Evolutionary conservation across 2,888 invertebrate species (phyloP), one percentile per base, ranked within the genome.

Genomic region (Lagria hirta): DNA sequence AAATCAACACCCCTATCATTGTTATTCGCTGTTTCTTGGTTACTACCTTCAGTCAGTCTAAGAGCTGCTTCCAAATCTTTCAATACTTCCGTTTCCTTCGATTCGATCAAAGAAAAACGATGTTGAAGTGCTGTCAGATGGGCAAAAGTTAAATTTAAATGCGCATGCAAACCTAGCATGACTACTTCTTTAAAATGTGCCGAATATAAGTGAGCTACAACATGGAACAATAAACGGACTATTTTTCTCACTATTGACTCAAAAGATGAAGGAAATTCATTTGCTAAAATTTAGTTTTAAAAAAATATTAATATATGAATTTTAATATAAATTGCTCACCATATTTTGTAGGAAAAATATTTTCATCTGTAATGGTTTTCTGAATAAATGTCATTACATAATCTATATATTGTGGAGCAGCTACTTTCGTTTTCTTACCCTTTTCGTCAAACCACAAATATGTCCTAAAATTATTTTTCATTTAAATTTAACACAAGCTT

Each of bases 361-460:
- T 83, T 80, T 97, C 97, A 75, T 97, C 96, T 74, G 89, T 90
- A 76, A 97, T 88, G 60, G 92, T 94, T 78, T 93, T 93, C 76
- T 97, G 95, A 63, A 92, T 93, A 79, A 88, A 94, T 54, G 96
- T 94, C 93, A 97, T 97, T 70, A 96, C 96, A 78, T 94, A 95
- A 79, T 98, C 97, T 74, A 97, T 90, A 76, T 97, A 98, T 76
- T 97, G 96, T 63, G 96, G 95, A 62, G 97, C 96, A 57, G 96
- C 90, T 66, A 96, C 89, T 74, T 94, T 89, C 58, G 88, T 88
- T 79, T 97, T 97, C 80, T 97, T 97, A 62, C 97, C 96, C 77
- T 95, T 95, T 74, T 97, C 97, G 77, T 98, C 97, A 77, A 92
- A 88, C 97, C 97, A 98, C 66, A 91, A 84, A 81, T 96, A 97